Percentiles rank a stretch among this genome's conserved stretches.
Evolutionary conservation across 2,888 invertebrate species (phyloP).

Genomic region (Perizoma flavofasciatum): DNA sequence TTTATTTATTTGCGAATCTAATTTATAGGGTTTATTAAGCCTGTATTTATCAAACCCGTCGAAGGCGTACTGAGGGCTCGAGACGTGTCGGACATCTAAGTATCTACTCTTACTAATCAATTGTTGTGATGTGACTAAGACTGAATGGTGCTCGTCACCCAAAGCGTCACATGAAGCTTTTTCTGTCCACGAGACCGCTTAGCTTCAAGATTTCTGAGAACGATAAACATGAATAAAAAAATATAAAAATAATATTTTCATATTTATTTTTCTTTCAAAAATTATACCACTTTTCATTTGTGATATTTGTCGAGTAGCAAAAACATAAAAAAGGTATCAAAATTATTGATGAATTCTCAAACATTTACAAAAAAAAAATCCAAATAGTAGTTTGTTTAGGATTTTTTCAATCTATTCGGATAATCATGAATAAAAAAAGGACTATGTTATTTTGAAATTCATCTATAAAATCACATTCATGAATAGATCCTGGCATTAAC

Average conservation of each 20-base stretch:
- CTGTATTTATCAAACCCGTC: constrained; percentile 47
- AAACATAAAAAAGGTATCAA: too few species aligned
- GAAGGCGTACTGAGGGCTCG: constrained; percentile 50
- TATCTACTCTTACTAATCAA: constrained; percentile 43
- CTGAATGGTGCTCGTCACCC: constrained; percentile 39
- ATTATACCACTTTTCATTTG: neutral
- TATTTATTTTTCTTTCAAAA: neutral
- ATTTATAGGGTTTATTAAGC: constrained; percentile 32
- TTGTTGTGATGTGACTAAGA: constrained; percentile 41
- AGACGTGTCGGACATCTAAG: constrained; percentile 50
- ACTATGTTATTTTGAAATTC: too few species aligned
- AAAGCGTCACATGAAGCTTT: constrained; percentile 46
- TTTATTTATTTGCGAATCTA: constrained; percentile 22
- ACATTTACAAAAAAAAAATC: too few species aligned
- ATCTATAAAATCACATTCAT: too few species aligned
- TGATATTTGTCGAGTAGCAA: too few species aligned
- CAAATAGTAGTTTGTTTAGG: too few species aligned
- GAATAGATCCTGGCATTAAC: neutral
- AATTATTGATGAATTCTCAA: too few species aligned
- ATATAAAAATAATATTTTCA: too few species aligned
- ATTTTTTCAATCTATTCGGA: too few species aligned
- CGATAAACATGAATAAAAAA: constrained; percentile 5
- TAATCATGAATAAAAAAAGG: too few species aligned
- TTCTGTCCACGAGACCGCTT: constrained; percentile 20
- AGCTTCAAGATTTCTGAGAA: neutral